Conservation (phyloP, 2,888 invertebrate species). For the Temnothorax ravouxi region DNA sequence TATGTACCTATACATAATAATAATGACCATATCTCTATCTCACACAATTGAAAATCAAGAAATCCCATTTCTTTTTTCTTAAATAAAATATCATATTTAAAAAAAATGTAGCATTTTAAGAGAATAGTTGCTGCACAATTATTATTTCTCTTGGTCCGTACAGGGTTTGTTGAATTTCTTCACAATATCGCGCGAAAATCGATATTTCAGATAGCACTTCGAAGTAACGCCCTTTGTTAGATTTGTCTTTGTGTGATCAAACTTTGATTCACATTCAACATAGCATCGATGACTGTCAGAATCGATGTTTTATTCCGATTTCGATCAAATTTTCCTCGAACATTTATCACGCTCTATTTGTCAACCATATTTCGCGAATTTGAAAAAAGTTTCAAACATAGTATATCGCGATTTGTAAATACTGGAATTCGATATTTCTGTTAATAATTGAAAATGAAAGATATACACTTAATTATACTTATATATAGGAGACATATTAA, state of each 20-base stretch:
- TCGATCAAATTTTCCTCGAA: constrained; percentile 35
- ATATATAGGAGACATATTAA: background rate
- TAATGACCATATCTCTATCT: background rate
- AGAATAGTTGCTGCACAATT: background rate
- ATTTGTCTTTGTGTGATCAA: constrained; percentile 24
- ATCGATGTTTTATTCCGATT: constrained; percentile 14
- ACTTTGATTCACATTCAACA: constrained; percentile 42
- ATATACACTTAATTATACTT: background rate
- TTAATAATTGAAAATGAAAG: constrained; percentile 19
- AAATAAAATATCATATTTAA: background rate
- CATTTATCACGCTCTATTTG: constrained; percentile 35
- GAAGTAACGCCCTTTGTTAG: constrained; percentile 16
- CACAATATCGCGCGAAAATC: constrained; percentile 14
- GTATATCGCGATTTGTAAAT: constrained; percentile 13
- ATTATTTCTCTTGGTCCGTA: background rate
- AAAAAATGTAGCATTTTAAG: background rate
- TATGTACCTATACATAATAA: background rate
- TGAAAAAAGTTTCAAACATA: constrained; percentile 13
- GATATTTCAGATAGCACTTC: constrained; percentile 27
- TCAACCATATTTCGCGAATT: constrained; percentile 1
- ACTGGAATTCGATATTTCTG: background rate
- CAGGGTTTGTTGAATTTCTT: constrained; percentile 27
- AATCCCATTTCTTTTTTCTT: background rate
- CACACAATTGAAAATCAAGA: background rate
- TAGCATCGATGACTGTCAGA: constrained; percentile 39